phyloP scores from a whole-genome alignment of 2,888 invertebrate species.

The Melinopterus prodromus region DNA sequence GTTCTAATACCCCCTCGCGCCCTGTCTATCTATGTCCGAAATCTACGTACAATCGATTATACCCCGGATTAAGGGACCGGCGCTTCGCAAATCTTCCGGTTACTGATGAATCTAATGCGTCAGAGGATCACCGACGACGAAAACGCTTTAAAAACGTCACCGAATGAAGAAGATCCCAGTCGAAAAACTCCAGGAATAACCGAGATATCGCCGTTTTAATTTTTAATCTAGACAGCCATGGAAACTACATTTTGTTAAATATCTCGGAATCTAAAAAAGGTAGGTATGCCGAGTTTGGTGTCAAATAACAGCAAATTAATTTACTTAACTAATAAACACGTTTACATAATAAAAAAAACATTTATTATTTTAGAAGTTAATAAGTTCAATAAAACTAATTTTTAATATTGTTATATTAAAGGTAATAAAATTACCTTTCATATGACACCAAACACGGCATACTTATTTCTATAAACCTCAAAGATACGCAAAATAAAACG shows the following conservation, averaged over 20 bases:
- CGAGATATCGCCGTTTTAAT: not conserved
- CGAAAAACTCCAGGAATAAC: not conserved
- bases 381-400: not conserved
- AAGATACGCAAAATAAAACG: not conserved
- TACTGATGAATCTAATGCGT: not conserved
- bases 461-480: not conserved
- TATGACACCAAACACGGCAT: not conserved
- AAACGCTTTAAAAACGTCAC: not conserved
- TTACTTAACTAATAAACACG: not conserved
- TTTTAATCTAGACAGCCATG: not conserved
- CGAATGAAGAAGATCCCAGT: not conserved
- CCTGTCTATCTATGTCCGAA: constrained; percentile 51
- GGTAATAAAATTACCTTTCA: not conserved
- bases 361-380: not conserved
- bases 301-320: not conserved
- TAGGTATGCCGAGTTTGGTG: constrained; percentile 36
- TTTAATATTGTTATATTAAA: not conserved
- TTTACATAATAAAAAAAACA: not conserved
- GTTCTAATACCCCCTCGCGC: constrained; percentile 53
- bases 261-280: constrained; percentile 51
- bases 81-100: not conserved
- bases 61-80: constrained; percentile 47
- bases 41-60: constrained; percentile 56
- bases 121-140: constrained; percentile 5
- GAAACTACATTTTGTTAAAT: not conserved